Percentiles rank a stretch among this genome's conserved stretches.
Conservation (phyloP, 2,113 vertebrate species). For the Psettodes erumei region DNA sequence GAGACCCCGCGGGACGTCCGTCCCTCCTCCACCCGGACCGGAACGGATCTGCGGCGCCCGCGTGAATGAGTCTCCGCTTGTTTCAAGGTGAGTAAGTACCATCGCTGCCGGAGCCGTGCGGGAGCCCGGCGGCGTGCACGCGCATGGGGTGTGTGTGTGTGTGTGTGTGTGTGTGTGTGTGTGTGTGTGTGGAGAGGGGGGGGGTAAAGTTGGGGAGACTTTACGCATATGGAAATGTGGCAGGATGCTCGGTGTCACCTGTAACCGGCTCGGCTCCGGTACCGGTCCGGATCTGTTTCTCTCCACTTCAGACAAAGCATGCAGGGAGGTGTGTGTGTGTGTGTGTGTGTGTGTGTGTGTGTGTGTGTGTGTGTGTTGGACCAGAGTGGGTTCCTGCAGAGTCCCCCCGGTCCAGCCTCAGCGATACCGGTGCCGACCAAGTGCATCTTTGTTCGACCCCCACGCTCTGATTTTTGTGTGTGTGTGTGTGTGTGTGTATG, state of each 20-base stretch:
- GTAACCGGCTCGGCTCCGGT: constrained; percentile 32
- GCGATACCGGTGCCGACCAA: constrained; percentile 72
- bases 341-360: too few species aligned
- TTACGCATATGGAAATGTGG: too few species aligned
- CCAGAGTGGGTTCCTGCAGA: too few species aligned
- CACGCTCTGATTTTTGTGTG: constrained; percentile 32
- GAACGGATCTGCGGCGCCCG: constrained; percentile 28
- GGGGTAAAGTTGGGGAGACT: constrained; percentile 65
- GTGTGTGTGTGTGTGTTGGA: too few species aligned
- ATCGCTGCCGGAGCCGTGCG: not conserved
- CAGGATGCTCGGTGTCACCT: too few species aligned
- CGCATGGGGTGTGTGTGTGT: not conserved
- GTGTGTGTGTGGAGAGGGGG: not conserved
- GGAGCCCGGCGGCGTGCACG: constrained; percentile 2
- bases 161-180: not conserved
- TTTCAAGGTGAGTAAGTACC: constrained; percentile 76
- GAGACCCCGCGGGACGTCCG: constrained; percentile 39
- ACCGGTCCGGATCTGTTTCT: not conserved
- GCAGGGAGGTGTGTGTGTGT: too few species aligned
- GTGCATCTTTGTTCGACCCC: constrained; percentile 61
- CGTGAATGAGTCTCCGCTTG: constrained; percentile 60
- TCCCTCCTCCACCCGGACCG: not conserved
- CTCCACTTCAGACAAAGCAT: constrained; percentile 40
- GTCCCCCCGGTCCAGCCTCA: too few species aligned
- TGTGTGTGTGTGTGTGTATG: not conserved